phyloP scores from a whole-genome alignment of 1,140 invertebrate genomes.

The Zaprionus inermis region DNA sequence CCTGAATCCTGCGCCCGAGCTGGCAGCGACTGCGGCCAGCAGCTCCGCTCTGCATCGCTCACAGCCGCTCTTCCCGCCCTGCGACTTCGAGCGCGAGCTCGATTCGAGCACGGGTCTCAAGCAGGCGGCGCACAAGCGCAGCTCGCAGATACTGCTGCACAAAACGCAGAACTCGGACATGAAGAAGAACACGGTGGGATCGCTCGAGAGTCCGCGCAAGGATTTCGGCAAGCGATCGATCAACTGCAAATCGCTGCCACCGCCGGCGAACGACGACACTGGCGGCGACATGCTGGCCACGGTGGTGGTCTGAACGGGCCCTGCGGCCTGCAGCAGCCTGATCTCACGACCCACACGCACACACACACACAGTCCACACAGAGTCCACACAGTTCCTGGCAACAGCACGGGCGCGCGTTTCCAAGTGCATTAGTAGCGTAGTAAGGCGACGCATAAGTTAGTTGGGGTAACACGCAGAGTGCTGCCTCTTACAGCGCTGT shows the following conservation, averaged over 20 bases:
- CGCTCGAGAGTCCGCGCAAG: constrained; percentile 89
- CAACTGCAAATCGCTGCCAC: constrained; percentile 84
- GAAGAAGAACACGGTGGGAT: constrained; percentile 91
- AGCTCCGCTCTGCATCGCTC: constrained; percentile 87
- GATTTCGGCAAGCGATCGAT: constrained; percentile 90
- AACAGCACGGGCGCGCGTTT: constrained; percentile 63
- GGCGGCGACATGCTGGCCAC: constrained; percentile 86
- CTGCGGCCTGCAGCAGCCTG: constrained; percentile 38
- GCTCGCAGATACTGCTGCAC: constrained; percentile 88
- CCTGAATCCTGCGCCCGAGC: constrained; percentile 85
- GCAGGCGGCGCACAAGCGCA: constrained; percentile 83
- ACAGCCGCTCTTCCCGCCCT: constrained; percentile 86
- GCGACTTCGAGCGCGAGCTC: constrained; percentile 82
- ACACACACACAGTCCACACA: constrained; percentile 33
- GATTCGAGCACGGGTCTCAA: constrained; percentile 69
- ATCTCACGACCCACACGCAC: constrained; percentile 57
- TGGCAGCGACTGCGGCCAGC: constrained; percentile 84
- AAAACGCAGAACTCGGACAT: constrained; percentile 91
- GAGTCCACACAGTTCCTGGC: constrained; percentile 49
- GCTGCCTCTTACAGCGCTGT: too few relatives aligned
- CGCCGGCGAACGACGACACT: constrained; percentile 74
- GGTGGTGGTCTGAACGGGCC: constrained; percentile 84
- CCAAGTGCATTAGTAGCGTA: constrained; percentile 78
- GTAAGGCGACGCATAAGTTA: constrained; percentile 29
- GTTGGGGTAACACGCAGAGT: background rate